Evolutionary conservation across 2,113 vertebrate species (phyloP).

Genomic region (Saguinus midas): DNA sequence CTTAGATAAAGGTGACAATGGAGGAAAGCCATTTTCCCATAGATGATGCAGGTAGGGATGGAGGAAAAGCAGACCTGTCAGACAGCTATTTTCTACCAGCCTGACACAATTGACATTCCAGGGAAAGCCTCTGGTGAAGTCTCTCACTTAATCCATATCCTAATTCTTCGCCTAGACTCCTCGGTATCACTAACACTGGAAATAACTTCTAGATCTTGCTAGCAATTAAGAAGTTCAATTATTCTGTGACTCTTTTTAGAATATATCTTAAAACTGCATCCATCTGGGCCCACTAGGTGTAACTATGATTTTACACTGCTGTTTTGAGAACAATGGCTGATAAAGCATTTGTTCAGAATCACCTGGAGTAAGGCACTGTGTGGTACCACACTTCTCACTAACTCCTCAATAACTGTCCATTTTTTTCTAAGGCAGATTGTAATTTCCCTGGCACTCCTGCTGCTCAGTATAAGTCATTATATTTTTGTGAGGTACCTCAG

Average conservation of each 20-base stretch:
- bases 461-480: neutral
- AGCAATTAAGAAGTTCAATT: neutral
- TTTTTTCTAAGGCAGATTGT: neutral
- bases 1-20: neutral
- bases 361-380: neutral
- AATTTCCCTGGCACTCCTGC: neutral
- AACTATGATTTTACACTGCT: neutral
- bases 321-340: neutral
- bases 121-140: neutral
- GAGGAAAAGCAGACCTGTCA: neutral
- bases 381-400: neutral
- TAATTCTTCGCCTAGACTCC: neutral
- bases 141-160: neutral
- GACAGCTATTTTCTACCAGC: neutral
- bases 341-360: slow-evolving; percentile 10
- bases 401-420: neutral
- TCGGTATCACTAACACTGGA: neutral
- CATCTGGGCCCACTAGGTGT: neutral
- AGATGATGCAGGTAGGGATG: neutral
- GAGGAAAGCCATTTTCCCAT: neutral
- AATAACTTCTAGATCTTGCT: neutral
- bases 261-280: neutral
- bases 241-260: neutral
- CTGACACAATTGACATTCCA: neutral
- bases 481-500: neutral